Conservation (phyloP, 2,113 vertebrate genomes). For the Albula goreensis region DNA sequence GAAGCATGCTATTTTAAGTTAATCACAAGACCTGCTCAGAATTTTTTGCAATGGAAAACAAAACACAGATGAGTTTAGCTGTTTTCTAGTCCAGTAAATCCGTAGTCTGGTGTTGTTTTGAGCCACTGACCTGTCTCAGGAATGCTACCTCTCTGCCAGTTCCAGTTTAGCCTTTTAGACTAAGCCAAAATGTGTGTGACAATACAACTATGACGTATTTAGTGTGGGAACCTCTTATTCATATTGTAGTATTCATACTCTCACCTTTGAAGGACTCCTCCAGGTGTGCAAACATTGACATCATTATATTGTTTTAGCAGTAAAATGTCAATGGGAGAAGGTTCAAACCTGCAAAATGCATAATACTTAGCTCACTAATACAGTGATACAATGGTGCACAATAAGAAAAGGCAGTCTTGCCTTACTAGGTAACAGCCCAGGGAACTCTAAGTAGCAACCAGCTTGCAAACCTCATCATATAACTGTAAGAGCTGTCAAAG, state of each 20-base stretch:
- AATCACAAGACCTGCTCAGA: background rate
- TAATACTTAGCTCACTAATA: too few relatives aligned
- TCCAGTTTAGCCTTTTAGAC: background rate
- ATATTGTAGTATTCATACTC: too few relatives aligned
- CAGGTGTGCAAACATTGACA: too few relatives aligned
- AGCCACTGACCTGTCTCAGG: conserved; percentile 40
- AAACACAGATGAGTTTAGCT: conserved; percentile 47
- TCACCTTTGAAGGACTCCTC: too few relatives aligned
- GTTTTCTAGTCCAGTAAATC: conserved; percentile 44
- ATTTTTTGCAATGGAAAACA: conserved; percentile 52
- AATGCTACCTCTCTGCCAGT: conserved; percentile 40
- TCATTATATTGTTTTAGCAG: background rate
- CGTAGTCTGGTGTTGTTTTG: conserved; percentile 31
- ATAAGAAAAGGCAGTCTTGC: too few relatives aligned
- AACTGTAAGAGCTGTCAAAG: too few relatives aligned
- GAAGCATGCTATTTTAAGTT: background rate
- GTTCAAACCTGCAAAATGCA: conserved; percentile 31
- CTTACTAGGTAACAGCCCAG: too few relatives aligned
- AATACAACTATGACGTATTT: too few relatives aligned
- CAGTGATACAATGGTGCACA: too few relatives aligned
- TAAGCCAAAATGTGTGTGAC: background rate
- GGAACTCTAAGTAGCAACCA: too few relatives aligned
- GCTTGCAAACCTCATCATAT: too few relatives aligned
- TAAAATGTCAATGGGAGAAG: background rate
- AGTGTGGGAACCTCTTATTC: too few relatives aligned